Conservation (phyloP, 1,140 invertebrate genomes). For the Eriocheir sinensis region DNA sequence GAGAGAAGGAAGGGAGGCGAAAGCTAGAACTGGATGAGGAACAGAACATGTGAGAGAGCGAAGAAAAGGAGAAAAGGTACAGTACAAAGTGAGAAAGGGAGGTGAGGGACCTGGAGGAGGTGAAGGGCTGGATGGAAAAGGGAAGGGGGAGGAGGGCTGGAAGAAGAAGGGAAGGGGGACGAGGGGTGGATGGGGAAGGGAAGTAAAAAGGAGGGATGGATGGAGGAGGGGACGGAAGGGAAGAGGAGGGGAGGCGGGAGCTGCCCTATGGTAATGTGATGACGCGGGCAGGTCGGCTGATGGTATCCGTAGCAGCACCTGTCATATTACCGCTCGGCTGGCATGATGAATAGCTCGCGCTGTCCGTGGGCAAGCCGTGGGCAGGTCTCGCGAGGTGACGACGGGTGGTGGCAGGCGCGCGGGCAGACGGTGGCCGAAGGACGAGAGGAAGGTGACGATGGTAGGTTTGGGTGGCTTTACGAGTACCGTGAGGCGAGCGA, state of each 20-base stretch:
- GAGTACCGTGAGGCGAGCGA: too few species aligned
- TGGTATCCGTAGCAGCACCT: constrained; percentile 32
- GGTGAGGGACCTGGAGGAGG: not conserved
- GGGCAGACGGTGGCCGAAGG: not conserved
- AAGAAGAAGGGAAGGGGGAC: not conserved
- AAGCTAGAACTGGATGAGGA: too few species aligned
- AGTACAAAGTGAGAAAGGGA: too few species aligned
- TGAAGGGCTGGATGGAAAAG: not conserved
- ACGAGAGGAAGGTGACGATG: too few species aligned
- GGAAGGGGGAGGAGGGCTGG: not conserved
- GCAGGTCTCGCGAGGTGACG: constrained; percentile 17
- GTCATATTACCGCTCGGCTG: constrained; percentile 37
- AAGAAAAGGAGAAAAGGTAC: too few species aligned
- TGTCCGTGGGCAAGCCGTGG: not conserved
- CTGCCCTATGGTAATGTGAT: constrained; percentile 46
- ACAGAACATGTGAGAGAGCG: too few species aligned
- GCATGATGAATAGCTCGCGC: not conserved
- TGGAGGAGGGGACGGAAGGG: not conserved
- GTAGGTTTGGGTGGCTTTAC: too few species aligned
- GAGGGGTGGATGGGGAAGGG: not conserved
- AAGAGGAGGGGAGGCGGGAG: not conserved
- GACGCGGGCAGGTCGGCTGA: constrained; percentile 15
- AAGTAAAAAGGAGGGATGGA: not conserved
- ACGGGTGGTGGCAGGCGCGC: not conserved
- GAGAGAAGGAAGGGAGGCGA: too few species aligned